Percentiles rank a stretch among this genome's conserved stretches.
Conservation (phyloP, 2,888 invertebrate species). For the Drosophila antonietae region DNA sequence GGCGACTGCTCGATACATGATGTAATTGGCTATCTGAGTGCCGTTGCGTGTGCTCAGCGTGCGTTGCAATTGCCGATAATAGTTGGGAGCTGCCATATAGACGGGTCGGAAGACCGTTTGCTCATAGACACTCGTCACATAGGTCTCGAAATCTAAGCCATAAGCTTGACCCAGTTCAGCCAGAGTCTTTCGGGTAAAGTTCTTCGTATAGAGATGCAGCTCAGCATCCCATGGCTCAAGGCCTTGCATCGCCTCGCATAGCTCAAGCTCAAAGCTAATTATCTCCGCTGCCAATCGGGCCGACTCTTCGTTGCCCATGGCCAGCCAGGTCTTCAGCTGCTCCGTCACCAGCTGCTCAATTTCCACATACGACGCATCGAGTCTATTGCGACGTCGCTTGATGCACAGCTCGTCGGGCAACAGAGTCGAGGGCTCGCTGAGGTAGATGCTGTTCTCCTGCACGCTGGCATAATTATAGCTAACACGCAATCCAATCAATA, state of each 20-base stretch:
- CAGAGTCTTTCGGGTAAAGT: constrained; percentile 70
- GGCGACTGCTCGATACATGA: constrained; percentile 81
- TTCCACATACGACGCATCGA: constrained; percentile 56
- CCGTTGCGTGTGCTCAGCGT: constrained; percentile 62
- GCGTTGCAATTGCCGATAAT: constrained; percentile 75
- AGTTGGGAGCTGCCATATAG: constrained; percentile 75
- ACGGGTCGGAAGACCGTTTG: constrained; percentile 73
- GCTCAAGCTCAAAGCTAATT: constrained; percentile 77
- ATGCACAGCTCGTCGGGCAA: constrained; percentile 73
- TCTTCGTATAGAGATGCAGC: constrained; percentile 36
- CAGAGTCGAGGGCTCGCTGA: constrained; percentile 76
- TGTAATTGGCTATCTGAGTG: constrained; percentile 79
- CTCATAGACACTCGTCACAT: constrained; percentile 70
- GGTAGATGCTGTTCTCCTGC: constrained; percentile 78
- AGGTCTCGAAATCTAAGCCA: constrained; percentile 71
- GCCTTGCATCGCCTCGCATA: constrained; percentile 68
- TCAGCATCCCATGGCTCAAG: constrained; percentile 50
- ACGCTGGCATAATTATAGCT: constrained; percentile 72
- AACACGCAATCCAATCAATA: constrained; percentile 80
- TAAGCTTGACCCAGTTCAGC: constrained; percentile 59
- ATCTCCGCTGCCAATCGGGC: constrained; percentile 73
- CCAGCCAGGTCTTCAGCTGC: constrained; percentile 78
- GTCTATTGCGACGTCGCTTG: constrained; percentile 56
- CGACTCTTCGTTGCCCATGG: constrained; percentile 66
- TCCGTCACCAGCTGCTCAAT: constrained; percentile 69